Conservation (phyloP, 2,888 invertebrate species). For the Cremastinae sp. region DNA sequence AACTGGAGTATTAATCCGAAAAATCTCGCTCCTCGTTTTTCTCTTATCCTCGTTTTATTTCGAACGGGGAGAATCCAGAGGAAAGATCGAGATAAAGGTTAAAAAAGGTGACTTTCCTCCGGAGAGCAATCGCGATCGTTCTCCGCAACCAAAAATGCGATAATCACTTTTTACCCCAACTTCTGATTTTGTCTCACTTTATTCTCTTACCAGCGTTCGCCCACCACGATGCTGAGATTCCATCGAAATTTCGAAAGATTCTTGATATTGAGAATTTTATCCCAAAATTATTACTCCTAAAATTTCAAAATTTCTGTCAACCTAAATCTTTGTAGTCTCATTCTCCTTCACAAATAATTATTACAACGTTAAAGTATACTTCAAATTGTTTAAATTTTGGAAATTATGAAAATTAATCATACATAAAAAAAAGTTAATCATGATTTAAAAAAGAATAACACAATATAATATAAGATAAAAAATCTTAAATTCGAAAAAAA, state of each 20-base stretch:
- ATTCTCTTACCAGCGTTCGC: background rate
- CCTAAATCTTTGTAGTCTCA: too few species aligned
- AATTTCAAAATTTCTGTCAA: slow-evolving; percentile 13
- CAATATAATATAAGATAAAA: too few species aligned
- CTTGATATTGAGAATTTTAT: too few species aligned
- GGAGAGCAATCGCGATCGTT: slow-evolving; percentile 13
- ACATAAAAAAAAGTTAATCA: too few species aligned
- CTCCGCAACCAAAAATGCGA: slow-evolving; percentile 39
- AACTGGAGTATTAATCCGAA: slow-evolving; percentile 62
- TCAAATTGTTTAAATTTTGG: too few species aligned
- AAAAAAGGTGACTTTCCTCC: slow-evolving; percentile 37
- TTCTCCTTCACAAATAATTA: too few species aligned
- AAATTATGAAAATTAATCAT: too few species aligned
- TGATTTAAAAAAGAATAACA: too few species aligned
- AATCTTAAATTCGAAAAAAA: too few species aligned
- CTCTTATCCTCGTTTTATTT: slow-evolving; percentile 52
- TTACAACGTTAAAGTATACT: too few species aligned
- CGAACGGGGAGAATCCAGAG: slow-evolving; percentile 28
- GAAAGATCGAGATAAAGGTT: slow-evolving; percentile 55
- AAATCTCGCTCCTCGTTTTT: slow-evolving; percentile 46
- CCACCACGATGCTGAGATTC: slow-evolving; percentile 31
- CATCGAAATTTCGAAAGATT: slow-evolving; percentile 32
- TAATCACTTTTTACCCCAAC: slow-evolving; percentile 35
- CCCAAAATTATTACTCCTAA: too few species aligned
- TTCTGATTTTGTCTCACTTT: background rate